phyloP scores from a whole-genome alignment of 2,797 vertebrate species.

The Serranus cabrilla region DNA sequence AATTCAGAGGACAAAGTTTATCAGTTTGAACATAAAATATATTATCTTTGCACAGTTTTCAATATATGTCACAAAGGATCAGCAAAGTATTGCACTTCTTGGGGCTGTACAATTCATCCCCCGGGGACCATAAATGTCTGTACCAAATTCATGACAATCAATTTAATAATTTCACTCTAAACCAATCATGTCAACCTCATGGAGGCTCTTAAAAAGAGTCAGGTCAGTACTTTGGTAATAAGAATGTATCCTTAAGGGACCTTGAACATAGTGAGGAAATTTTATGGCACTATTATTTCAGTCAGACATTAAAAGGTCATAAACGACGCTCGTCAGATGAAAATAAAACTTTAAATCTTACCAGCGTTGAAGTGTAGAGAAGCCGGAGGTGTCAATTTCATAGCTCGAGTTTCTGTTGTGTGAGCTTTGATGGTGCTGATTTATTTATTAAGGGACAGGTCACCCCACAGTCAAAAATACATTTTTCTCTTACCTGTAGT shows the following conservation, averaged over 20 bases:
- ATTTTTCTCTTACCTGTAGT: no score
- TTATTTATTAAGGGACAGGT: slow-evolving; percentile 49
- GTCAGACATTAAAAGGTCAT: background rate
- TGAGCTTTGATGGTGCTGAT: slow-evolving; percentile 36
- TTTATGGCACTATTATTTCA: background rate
- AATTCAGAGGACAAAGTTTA: no score
- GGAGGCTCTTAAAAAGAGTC: background rate
- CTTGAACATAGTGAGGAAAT: background rate
- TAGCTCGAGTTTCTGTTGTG: background rate
- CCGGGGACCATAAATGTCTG: background rate
- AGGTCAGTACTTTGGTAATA: background rate
- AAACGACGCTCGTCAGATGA: background rate
- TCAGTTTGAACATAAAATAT: no score
- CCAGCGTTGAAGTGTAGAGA: background rate
- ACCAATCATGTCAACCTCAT: background rate
- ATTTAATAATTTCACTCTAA: background rate
- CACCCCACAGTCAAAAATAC: no score
- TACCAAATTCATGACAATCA: background rate
- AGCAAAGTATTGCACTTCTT: background rate
- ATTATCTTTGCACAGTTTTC: no score
- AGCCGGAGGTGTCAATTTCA: background rate
- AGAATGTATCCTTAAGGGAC: background rate
- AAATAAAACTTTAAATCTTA: slow-evolving; percentile 6
- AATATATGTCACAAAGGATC: no score
- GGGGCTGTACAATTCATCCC: background rate